Evolutionary conservation across 2,113 vertebrate genomes (phyloP), one percentile per base, ranked within the genome.

Genomic region (Antidorcas marsupialis): DNA sequence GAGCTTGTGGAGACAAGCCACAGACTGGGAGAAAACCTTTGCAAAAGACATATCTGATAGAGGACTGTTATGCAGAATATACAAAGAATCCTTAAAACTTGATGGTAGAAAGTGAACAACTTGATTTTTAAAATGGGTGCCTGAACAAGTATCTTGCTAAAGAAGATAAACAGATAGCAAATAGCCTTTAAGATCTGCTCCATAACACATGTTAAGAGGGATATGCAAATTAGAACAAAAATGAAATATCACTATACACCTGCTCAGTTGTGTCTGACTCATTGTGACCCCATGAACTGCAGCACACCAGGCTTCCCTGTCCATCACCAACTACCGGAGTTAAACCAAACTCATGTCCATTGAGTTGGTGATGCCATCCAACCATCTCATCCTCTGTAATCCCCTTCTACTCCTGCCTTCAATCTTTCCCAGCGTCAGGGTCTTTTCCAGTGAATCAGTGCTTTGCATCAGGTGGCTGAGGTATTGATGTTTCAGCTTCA

Each of bases 211-310:
- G 39, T 55, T 14, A 67, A 19, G 27, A 67, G n/a, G 30, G 6
- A 57, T 71, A 71, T 36, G 30, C 19, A 83, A 87, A 90, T 16
- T 89, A 62, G 86, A 92, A 87, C 15, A 96, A 47, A 94, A 71
- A 60, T 76, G 82, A 83, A 50, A 33, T 78, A 71, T 10, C 23
- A 67, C 33, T 30, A 50, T 4, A 67, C 33, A 78, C 33, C 16
- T 76, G 47, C n/a, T 71, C 64, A 71, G 5, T 71, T 2, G 0
- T 71, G 9, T 71, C 67, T 36, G 8, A 67, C 33, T 71, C 67
- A 36, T 67, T 23, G n/a, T 0, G 0, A 71, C n/a, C 9, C 67
- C 19, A 23, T 71, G 19, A 36, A 71, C n/a, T 0, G 10, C n/a
- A 71, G 67, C 67, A 71, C 5, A 0, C n/a, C 64, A 71, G 67